Conservation (phyloP, 1,140 invertebrate species). For the Papilio dardanus region DNA sequence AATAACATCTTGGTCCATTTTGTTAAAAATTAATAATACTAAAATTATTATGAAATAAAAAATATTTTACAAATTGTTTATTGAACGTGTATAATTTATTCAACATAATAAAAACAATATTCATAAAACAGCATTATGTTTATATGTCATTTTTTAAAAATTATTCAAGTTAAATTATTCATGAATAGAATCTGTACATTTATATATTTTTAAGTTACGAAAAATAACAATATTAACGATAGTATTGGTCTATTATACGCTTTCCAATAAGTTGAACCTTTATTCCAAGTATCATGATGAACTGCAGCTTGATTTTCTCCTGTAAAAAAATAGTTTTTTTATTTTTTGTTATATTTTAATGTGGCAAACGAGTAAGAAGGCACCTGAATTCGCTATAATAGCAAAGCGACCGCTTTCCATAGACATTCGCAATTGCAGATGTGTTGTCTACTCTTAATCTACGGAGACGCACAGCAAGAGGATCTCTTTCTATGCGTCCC, state of each 20-base stretch:
- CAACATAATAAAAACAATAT: background rate
- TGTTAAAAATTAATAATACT: background rate
- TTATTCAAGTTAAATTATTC: background rate
- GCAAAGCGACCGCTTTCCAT: too few species aligned
- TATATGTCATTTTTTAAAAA: background rate
- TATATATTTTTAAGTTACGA: conserved; percentile 45
- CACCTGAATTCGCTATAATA: too few species aligned
- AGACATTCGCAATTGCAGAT: too few species aligned
- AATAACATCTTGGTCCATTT: too few species aligned
- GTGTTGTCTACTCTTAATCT: too few species aligned
- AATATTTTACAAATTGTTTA: too few species aligned
- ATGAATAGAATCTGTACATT: background rate
- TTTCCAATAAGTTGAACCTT: conserved; percentile 68
- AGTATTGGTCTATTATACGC: conserved; percentile 56
- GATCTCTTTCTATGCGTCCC: too few species aligned
- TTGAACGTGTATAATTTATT: background rate
- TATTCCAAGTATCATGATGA: conserved; percentile 77
- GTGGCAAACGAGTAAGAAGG: too few species aligned
- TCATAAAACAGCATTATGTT: background rate
- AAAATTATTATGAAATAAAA: background rate
- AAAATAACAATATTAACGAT: conserved; percentile 51
- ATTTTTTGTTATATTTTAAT: too few species aligned
- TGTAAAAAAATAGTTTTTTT: conserved; percentile 45
- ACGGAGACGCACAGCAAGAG: too few species aligned
- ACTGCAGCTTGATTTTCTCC: conserved; percentile 78